Conservation (phyloP, 2,888 invertebrate species). For the Chymomyza fuscimana region DNA sequence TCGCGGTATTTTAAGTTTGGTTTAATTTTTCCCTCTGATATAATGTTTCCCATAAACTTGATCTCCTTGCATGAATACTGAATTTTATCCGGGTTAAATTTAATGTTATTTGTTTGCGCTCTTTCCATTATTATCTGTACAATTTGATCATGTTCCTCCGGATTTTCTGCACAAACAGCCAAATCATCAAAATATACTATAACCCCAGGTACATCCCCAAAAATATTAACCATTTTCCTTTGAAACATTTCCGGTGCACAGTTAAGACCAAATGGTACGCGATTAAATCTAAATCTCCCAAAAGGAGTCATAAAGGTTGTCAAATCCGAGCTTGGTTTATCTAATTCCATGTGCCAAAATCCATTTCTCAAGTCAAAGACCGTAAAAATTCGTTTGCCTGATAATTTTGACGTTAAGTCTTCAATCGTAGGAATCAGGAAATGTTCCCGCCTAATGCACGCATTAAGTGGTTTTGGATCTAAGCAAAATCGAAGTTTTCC, state of each 20-base stretch:
- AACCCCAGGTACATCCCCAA: slow-evolving; percentile 46
- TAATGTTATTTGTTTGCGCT: no score
- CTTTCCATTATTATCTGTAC: background rate
- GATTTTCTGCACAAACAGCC: slow-evolving; percentile 46
- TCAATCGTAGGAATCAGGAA: slow-evolving; percentile 59
- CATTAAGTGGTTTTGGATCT: slow-evolving; percentile 56
- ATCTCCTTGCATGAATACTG: no score
- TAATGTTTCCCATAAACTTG: background rate
- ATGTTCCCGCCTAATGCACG: slow-evolving; percentile 52
- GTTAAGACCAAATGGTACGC: no score
- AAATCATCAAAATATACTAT: slow-evolving; percentile 74
- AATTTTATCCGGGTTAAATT: no score
- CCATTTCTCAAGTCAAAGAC: slow-evolving; percentile 35
- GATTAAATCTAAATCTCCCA: slow-evolving; percentile 47
- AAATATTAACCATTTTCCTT: no score
- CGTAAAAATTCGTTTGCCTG: slow-evolving; percentile 35
- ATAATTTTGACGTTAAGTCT: slow-evolving; percentile 31
- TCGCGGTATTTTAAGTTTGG: slow-evolving; percentile 8
- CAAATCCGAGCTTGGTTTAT: slow-evolving; percentile 42
- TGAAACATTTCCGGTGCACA: slow-evolving; percentile 14
- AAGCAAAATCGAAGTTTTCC: slow-evolving; percentile 44
- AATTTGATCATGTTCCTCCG: slow-evolving; percentile 40
- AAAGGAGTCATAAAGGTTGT: slow-evolving; percentile 55
- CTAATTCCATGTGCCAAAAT: slow-evolving; percentile 44
- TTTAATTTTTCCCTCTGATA: slow-evolving; percentile 40